These are phyloP conservation scores for Coreoperca whiteheadi DNA, from an alignment of 2,113 vertebrate species.

Conservation along the genomic window DNA sequence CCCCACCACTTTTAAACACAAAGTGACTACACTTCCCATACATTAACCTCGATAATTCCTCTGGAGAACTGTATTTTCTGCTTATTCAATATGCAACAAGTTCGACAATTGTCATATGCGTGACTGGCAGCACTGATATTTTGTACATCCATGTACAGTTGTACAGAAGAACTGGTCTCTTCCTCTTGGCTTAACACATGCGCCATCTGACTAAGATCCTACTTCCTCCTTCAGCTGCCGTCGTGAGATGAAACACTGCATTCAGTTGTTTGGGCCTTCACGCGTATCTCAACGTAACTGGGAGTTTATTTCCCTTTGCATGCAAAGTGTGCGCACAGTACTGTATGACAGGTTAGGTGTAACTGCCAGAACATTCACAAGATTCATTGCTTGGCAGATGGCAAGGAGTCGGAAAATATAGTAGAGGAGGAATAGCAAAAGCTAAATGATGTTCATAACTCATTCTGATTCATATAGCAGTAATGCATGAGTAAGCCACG, in stretches of 20 bases:
- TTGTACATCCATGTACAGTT: not conserved
- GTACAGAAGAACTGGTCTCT: conserved; percentile 3
- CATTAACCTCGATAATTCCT: not conserved
- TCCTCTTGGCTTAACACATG: conserved; percentile 25
- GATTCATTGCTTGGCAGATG: conserved; percentile 11
- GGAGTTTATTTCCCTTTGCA: not conserved
- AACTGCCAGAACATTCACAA: not conserved
- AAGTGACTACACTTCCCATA: conserved; percentile 28
- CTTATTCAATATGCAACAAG: not conserved
- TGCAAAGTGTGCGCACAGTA: not conserved
- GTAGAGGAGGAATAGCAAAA: not conserved
- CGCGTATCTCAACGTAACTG: not conserved
- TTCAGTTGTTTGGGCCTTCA: not conserved
- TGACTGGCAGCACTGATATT: not conserved
- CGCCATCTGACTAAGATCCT: not conserved
- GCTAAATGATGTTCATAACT: conserved; percentile 7
- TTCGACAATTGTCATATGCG: not conserved
- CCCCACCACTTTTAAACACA: too few relatives aligned
- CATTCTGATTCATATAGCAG: conserved; percentile 10
- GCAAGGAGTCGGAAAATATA: not conserved
- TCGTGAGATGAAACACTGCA: not conserved
- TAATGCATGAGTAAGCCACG: not conserved
- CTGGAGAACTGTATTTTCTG: not conserved
- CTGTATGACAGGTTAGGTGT: not conserved
- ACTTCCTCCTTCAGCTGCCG: conserved; percentile 15